phyloP scores from a whole-genome alignment of 2,113 vertebrate genomes.

The Myotis yumanensis region DNA sequence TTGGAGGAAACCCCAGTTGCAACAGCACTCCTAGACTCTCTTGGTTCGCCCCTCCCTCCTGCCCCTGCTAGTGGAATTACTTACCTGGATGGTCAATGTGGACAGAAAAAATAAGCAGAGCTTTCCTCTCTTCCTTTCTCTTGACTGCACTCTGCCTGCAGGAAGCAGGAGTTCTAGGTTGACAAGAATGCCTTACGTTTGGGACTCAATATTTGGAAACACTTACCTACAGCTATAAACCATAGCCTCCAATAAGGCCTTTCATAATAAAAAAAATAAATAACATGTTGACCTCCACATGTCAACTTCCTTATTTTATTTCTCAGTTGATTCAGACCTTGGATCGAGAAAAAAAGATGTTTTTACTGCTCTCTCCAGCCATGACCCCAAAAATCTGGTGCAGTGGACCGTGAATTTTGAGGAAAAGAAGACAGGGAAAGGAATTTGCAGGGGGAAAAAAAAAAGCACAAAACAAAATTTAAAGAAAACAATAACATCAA shows the following conservation, averaged over 20 bases:
- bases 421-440: background rate
- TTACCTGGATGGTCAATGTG: background rate
- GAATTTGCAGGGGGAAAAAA: background rate
- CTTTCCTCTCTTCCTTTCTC: background rate
- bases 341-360: background rate
- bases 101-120: background rate
- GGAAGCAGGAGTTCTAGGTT: background rate
- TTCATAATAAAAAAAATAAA: background rate
- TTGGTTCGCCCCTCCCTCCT: background rate
- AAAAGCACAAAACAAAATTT: background rate
- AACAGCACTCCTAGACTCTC: too few species aligned
- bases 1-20: background rate
- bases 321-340: background rate
- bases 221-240: background rate
- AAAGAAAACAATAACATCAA: background rate
- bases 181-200: background rate
- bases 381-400: background rate
- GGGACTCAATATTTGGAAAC: background rate
- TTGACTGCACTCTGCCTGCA: background rate
- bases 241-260: background rate
- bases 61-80: background rate
- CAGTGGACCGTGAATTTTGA: conserved; percentile 15
- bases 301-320: background rate
- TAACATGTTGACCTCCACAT: background rate
- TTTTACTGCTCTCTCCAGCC: background rate